Conservation (phyloP, 2,888 invertebrate species). For the Odontocolon sp. region DNA sequence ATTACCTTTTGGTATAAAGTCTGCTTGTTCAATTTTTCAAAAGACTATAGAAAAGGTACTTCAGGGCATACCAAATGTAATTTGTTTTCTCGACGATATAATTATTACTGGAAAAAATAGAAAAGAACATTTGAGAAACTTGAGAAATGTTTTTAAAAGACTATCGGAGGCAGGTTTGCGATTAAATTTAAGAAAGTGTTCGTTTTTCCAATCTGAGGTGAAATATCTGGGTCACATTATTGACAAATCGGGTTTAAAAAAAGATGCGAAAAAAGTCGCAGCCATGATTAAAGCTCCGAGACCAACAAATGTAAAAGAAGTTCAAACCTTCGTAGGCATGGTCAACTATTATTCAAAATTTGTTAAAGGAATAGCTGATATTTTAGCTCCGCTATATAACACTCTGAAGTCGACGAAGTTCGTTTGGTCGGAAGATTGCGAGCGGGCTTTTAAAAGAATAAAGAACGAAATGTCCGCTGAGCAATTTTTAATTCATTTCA, state of each 20-base stretch:
- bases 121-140: too few species aligned
- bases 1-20: too few species aligned
- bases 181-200: too few species aligned
- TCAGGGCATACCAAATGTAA: too few species aligned
- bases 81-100: too few species aligned
- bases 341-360: slow-evolving; percentile 26
- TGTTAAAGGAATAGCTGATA: slow-evolving; percentile 6
- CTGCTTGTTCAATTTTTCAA: too few species aligned
- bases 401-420: slow-evolving; percentile 4
- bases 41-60: too few species aligned
- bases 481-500: slow-evolving; percentile 34
- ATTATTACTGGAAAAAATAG: too few species aligned
- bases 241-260: not conserved
- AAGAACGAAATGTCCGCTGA: not conserved
- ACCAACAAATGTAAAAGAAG: not conserved
- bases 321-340: slow-evolving; percentile 16
- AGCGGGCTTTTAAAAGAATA: not conserved
- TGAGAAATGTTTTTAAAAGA: too few species aligned
- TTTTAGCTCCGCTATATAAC: slow-evolving; percentile 7
- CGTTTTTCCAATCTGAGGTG: too few species aligned
- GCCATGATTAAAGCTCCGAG: not conserved
- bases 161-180: too few species aligned
- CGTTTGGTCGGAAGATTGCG: slow-evolving; percentile 3
- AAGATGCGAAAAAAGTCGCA: not conserved
- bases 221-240: too few species aligned